Percentiles rank a stretch among this genome's conserved stretches.
Conservation (phyloP, 2,113 vertebrate species). For the Felis chaus region DNA sequence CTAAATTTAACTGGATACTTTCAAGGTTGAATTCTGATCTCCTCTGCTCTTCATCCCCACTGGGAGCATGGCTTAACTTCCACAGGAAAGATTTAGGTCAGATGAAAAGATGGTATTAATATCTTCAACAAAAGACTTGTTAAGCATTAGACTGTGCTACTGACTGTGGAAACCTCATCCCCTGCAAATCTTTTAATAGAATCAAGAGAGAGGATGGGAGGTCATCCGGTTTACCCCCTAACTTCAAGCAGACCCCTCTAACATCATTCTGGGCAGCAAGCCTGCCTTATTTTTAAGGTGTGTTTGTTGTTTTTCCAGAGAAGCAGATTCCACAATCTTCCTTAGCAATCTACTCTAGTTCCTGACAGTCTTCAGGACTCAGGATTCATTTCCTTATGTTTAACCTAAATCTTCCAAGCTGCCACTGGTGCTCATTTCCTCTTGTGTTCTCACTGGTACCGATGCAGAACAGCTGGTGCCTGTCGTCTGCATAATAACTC, state of each 20-base stretch:
- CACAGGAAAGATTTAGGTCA: conserved; percentile 55
- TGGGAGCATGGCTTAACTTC: background rate
- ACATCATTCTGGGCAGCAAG: background rate
- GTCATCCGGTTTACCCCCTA: background rate
- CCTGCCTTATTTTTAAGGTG: background rate
- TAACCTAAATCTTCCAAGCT: background rate
- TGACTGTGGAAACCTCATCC: background rate
- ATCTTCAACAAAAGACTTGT: conserved; percentile 36
- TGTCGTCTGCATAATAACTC: background rate
- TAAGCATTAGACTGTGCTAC: background rate
- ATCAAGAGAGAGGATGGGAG: background rate
- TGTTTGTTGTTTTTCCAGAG: background rate
- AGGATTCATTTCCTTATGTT: background rate
- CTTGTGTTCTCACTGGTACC: background rate
- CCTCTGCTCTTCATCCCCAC: background rate
- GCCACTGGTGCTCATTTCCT: background rate
- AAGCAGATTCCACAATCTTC: background rate
- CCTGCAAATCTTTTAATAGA: conserved; percentile 18
- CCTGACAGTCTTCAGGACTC: background rate
- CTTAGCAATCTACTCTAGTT: background rate
- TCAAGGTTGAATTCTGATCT: conserved; percentile 5
- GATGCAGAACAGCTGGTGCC: background rate
- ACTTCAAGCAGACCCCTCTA: background rate
- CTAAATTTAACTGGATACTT: background rate
- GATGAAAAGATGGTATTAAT: conserved; percentile 51